Conservation (phyloP, 2,888 invertebrate species). For the Agrochola lychnidis region DNA sequence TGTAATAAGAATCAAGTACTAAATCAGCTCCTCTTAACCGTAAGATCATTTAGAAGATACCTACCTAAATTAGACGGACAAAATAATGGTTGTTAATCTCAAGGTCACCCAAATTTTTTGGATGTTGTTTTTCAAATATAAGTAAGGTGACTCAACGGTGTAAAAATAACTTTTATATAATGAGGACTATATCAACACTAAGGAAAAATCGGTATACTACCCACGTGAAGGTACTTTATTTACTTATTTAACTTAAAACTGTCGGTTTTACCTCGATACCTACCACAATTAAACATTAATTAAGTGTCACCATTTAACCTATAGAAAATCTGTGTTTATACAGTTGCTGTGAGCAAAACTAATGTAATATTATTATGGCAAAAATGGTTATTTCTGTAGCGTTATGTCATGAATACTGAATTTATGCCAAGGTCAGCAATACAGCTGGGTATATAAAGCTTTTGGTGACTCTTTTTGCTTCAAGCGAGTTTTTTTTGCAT, state of each 20-base stretch:
- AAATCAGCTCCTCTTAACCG: neutral
- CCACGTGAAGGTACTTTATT: constrained; percentile 1
- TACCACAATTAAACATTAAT: neutral
- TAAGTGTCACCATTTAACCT: constrained; percentile 2
- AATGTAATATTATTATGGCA: constrained; percentile 25
- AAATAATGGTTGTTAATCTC: neutral
- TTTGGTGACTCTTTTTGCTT: constrained; percentile 31
- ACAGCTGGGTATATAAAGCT: constrained; percentile 21
- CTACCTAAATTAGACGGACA: neutral
- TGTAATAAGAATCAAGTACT: neutral
- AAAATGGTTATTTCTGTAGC: constrained; percentile 42
- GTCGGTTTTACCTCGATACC: constrained; percentile 2
- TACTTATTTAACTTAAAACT: constrained; percentile 7
- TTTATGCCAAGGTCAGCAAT: constrained; percentile 41
- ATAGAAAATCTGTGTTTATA: constrained; percentile 18
- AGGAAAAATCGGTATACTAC: neutral
- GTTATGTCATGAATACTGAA: constrained; percentile 41
- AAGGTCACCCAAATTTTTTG: constrained; percentile 3
- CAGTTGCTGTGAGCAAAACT: constrained; percentile 30
- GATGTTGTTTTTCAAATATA: constrained; percentile 10
- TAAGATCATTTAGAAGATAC: neutral
- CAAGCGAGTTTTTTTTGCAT: constrained; percentile 17
- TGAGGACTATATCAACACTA: neutral
- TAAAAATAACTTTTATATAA: constrained; percentile 20
- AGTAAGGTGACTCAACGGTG: neutral